Percentiles rank a stretch among this genome's conserved stretches.
Conservation (phyloP, 2,113 vertebrate genomes). For the Lasiurus cinereus region DNA sequence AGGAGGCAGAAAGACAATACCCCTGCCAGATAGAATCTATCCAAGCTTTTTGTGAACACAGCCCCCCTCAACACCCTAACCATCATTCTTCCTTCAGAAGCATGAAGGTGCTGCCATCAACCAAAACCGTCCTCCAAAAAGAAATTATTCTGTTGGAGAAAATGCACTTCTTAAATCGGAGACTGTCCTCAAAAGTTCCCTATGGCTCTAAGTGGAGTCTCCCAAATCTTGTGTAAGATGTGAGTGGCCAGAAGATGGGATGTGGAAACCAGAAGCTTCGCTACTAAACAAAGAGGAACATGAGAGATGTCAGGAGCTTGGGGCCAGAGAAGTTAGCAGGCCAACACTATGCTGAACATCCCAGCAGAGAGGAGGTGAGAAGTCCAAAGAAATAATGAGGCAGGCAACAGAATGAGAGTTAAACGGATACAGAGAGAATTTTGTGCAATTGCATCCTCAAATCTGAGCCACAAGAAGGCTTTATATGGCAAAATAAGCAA, state of each 20-base stretch:
- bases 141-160: neutral
- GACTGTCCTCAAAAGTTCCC: neutral
- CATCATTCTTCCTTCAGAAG: neutral
- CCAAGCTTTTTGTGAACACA: neutral
- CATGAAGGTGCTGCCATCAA: neutral
- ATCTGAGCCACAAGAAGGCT: constrained; percentile 57
- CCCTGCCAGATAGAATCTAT: neutral
- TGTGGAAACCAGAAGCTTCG: neutral
- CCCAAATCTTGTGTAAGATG: neutral
- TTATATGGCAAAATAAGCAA: constrained; percentile 6
- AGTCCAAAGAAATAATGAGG: constrained; percentile 30
- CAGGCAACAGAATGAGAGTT: neutral
- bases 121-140: neutral
- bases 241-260: neutral
- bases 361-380: neutral
- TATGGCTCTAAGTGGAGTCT: neutral
- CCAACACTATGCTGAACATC: neutral
- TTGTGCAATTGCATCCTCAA: neutral
- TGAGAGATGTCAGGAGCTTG: neutral
- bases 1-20: neutral
- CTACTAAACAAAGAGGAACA: neutral
- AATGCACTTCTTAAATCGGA: constrained; percentile 22
- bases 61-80: neutral
- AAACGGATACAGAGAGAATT: neutral
- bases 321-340: neutral